These are phyloP conservation scores for Caenorhabditis macrosperma DNA, from an alignment of 2,888 invertebrate genomes.

Conservation along the genomic window DNA sequence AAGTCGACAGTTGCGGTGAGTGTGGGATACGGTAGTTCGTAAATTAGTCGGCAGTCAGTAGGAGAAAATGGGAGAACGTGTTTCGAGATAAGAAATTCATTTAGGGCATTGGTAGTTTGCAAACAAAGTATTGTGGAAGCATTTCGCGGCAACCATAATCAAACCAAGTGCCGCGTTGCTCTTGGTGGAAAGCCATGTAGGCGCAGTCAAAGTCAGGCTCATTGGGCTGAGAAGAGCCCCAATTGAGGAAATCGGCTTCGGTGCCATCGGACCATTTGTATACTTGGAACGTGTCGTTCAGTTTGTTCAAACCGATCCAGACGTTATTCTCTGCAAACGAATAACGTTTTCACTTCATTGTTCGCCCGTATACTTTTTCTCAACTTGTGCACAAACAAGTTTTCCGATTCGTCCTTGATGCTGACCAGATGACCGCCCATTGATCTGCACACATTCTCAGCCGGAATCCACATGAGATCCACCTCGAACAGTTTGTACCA, in stretches of 20 bases:
- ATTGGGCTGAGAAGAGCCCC: conserved; percentile 33
- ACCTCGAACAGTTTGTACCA: conserved; percentile 77
- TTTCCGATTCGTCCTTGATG: conserved; percentile 75
- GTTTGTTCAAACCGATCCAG: conserved; percentile 78
- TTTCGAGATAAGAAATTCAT: neutral
- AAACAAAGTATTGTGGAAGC: conserved; percentile 77
- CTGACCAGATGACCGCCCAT: conserved; percentile 76
- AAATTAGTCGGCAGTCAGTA: neutral
- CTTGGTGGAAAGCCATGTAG: conserved; percentile 79
- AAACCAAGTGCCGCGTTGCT: conserved; percentile 78
- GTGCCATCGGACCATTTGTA: conserved; percentile 77
- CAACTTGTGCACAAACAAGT: conserved; percentile 74
- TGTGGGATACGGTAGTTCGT: neutral
- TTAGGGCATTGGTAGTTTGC: conserved; percentile 71
- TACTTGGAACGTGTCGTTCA: conserved; percentile 68
- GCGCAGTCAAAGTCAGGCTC: conserved; percentile 73
- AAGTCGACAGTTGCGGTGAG: conserved; percentile 68
- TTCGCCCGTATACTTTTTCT: conserved; percentile 68
- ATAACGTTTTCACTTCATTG: neutral
- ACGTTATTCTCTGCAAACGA: conserved; percentile 76
- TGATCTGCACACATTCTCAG: conserved; percentile 77
- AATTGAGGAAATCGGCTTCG: conserved; percentile 71
- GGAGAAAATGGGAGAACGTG: neutral
- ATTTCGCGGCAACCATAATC: conserved; percentile 76
- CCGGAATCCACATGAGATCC: conserved; percentile 78